These are phyloP conservation scores for Chaetodon auriga DNA, from an alignment of 2,113 vertebrate species.

Conservation along the genomic window DNA sequence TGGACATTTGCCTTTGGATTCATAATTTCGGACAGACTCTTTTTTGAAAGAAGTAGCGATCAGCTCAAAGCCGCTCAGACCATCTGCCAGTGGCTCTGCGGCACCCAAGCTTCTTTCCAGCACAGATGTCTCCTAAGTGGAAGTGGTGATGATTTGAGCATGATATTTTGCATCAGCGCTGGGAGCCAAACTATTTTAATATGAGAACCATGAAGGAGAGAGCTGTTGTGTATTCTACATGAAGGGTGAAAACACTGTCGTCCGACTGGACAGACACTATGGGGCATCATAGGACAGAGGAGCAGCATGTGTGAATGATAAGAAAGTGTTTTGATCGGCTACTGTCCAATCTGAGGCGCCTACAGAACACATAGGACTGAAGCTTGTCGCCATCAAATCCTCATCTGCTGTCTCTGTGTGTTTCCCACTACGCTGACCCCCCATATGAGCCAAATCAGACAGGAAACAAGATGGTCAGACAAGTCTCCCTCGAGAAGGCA, in stretches of 20 bases:
- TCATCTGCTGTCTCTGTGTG: not conserved
- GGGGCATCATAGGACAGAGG: no score
- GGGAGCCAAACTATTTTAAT: conserved; percentile 18
- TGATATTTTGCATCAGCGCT: conserved; percentile 29
- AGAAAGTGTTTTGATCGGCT: not conserved
- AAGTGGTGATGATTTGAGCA: conserved; percentile 35
- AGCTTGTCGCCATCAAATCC: not conserved
- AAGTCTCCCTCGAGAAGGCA: conserved; percentile 13
- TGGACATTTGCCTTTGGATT: conserved; percentile 13
- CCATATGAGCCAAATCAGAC: conserved; percentile 17
- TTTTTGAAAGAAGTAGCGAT: not conserved
- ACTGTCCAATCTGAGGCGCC: not conserved
- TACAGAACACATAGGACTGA: not conserved
- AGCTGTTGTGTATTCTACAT: conserved; percentile 6
- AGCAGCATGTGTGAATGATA: not conserved
- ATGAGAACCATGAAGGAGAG: conserved; percentile 8
- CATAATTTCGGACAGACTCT: conserved; percentile 10
- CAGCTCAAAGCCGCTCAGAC: not conserved
- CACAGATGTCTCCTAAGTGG: conserved; percentile 46
- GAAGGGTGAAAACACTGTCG: not conserved
- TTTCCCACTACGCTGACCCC: conserved; percentile 1
- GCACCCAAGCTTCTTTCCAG: conserved; percentile 18
- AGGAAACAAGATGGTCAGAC: conserved; percentile 38
- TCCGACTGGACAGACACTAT: no score
- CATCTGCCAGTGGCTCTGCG: conserved; percentile 33